Evolutionary conservation across 64 coral and sea anemone genomes (phyloP).

Genomic region (Orbicella faveolata): DNA sequence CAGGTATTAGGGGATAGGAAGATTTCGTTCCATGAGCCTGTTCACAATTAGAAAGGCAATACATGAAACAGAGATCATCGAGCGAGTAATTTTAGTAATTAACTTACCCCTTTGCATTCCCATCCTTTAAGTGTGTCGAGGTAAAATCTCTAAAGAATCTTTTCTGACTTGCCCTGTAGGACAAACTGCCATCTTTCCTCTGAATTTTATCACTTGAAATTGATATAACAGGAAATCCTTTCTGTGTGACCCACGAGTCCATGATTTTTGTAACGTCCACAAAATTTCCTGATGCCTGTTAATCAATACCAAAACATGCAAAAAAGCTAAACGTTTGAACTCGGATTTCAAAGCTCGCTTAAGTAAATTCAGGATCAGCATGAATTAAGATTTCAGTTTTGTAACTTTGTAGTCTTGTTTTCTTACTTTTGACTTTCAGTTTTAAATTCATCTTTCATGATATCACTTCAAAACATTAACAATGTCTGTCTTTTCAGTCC

Average conservation of each 20-base stretch:
- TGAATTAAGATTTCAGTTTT: no score
- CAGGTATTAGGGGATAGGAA: no score
- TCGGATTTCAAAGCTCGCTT: no score
- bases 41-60: no score
- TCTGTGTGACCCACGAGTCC: conserved; percentile 3
- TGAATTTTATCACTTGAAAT: not conserved
- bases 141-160: conserved; percentile 14
- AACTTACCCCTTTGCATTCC: not conserved
- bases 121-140: not conserved
- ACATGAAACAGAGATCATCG: not conserved
- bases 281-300: not conserved
- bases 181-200: conserved; percentile 15
- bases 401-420: no score
- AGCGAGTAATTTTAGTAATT: not conserved
- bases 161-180: conserved; percentile 12
- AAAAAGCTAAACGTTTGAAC: not conserved
- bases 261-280: conserved; percentile 9
- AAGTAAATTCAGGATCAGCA: no score
- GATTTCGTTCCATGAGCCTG: no score
- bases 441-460: no score
- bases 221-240: conserved; percentile 13
- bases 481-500: no score
- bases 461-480: no score
- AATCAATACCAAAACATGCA: not conserved
- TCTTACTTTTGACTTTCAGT: no score